Conservation (phyloP, 2,888 invertebrate species). For the Eupithecia subumbrata region DNA sequence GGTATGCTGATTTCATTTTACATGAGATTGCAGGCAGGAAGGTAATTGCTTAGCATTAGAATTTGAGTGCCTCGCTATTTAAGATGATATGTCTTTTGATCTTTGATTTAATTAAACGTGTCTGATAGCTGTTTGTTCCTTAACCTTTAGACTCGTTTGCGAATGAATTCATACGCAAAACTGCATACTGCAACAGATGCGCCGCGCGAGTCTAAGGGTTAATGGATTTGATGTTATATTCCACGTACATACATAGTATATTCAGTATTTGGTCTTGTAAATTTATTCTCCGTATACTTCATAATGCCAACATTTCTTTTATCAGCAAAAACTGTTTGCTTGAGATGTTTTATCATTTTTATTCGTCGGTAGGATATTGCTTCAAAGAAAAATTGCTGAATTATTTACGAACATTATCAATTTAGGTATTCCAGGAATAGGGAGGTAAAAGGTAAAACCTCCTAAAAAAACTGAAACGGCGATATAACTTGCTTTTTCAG, state of each 20-base stretch:
- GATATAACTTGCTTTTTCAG: background rate
- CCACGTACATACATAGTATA: no score
- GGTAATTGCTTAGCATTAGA: background rate
- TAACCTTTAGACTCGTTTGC: no score
- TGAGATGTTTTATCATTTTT: background rate
- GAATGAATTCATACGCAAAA: no score
- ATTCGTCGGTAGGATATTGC: background rate
- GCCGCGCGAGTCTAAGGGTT: no score
- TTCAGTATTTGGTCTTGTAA: background rate
- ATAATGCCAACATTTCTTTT: background rate
- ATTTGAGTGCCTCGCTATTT: background rate
- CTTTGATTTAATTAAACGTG: background rate
- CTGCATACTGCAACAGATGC: no score
- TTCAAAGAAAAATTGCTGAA: background rate
- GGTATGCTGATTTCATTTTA: background rate
- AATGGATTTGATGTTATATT: background rate
- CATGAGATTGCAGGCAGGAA: background rate
- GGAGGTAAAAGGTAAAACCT: background rate
- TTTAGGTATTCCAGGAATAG: background rate
- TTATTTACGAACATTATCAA: background rate
- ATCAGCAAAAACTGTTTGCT: background rate
- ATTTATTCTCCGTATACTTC: background rate
- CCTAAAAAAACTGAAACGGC: background rate
- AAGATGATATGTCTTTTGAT: background rate
- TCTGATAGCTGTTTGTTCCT: background rate